Evolutionary conservation across 2,888 invertebrate genomes (phyloP), one percentile per base, ranked within the genome.

Genomic region (Catocala sponsa): DNA sequence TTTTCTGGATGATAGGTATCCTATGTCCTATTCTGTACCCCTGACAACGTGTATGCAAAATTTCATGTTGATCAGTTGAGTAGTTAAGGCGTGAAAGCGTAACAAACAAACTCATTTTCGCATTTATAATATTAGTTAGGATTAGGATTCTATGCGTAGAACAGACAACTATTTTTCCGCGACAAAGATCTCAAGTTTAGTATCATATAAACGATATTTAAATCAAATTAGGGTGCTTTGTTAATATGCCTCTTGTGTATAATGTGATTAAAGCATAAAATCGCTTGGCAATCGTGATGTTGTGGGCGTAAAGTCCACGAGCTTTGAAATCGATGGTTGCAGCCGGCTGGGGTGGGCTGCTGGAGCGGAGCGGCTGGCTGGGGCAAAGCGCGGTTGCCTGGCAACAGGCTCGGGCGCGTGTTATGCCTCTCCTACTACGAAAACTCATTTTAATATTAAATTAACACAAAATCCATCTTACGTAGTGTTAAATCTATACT

Each of bases 291-390:
- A 38, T 48, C 4, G n/a, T 42, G 43, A 6, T 25, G 15, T 9
- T 15, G 51, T 64, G 55, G 59, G 55, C 63, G 50, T 54, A 46
- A 61, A 46, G 54, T 61, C 43, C 55, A 32, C 13, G 55, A 53
- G 55, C n/a, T 60, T 46, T 66, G 59, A 71, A 68, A 77, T 76
- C 71, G 65, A 77, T 76, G 68, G 50, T 59, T 69, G 69, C 68
- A 74, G 73, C 66, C 77, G 68, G 63, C 66, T 75, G 63, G 77
- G 77, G 68, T 61, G 65, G 59, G 69, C 61, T 63, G 72, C 68
- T 68, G 74, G 65, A 69, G 54, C 49, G 74, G 65, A 69, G 54
- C 49, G 65, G 58, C 65, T 63, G 69, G 13, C 44, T 46, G 42
- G 57, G 75, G 65, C 57, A 64, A 58, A 62, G 55, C 32, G 72